Evolutionary conservation across 2,113 vertebrate genomes (phyloP), one percentile per base, ranked within the genome.

Genomic region (Boleophthalmus pectinirostris): DNA sequence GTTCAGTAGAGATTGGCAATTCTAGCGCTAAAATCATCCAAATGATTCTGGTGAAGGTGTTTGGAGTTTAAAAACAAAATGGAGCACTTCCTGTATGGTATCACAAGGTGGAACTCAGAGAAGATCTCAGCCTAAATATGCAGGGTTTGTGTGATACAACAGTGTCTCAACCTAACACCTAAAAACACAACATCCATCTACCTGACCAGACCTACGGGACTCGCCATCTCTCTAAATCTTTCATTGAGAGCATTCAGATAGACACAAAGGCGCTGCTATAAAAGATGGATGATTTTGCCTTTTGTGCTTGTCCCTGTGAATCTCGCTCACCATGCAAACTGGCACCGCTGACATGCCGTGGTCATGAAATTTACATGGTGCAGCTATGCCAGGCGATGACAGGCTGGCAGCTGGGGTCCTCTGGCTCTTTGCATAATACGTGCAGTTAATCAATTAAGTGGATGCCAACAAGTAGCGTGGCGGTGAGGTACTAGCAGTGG

Each of bases 291-390:
- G 76, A 69, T 33, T 23, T 1, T 21, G 65, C 81, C 84, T 81
- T 85, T 88, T 78, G 80, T 82, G 84, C 72, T 75, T 79, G 86
- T 84, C 85, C 80, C 70, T 49, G 75, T 74, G 87, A 88, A 79
- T 85, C 77, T 14, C 51, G 65, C 71, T 85, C 74, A 77, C 86
- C 73, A 5, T 67, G 64, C 79, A 54, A 82, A 83, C 53, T 84
- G 87, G 87, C 86, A 84, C 77, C 69, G 0, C 70, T 70, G 73
- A 82, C 83, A 77, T 82, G 82, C 80, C 80, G 82, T 71, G 82
- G 82, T 88, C 91, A 87, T 89, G 82, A 92, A 87, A 90, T 89
- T 82, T 87, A 89, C 83, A 85, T 91, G 85, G 61, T 64, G 68
- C 70, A 66, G 24, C 68, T 61, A 35, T 81, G 84, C 84, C 88